Conservation (phyloP, 2,888 invertebrate genomes). For the Dryobotodes eremita region DNA sequence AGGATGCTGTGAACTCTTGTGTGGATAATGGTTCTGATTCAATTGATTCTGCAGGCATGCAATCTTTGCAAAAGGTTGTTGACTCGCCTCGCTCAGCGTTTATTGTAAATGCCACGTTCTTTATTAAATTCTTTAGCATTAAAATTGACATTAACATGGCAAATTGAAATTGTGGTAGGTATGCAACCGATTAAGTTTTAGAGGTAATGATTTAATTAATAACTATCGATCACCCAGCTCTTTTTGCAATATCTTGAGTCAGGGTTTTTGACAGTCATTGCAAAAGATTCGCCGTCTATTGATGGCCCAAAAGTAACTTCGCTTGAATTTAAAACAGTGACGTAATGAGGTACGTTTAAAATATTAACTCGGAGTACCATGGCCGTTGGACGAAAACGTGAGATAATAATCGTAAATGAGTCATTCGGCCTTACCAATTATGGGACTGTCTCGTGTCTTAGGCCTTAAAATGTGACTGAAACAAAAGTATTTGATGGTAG, state of each 20-base stretch:
- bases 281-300: background rate
- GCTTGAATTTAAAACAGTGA: conserved; percentile 65
- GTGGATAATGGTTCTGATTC: conserved; percentile 40
- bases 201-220: background rate
- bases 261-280: conserved; percentile 10
- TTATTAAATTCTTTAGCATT: conserved; percentile 2
- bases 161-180: background rate
- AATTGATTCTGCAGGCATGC: conserved; percentile 38
- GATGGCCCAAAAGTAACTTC: conserved; percentile 32
- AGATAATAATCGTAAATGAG: conserved; percentile 60
- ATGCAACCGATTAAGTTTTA: background rate
- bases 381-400: conserved; percentile 55
- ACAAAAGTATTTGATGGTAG: background rate
- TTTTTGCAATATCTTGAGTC: conserved; percentile 8
- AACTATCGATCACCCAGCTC: background rate
- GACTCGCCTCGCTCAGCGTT: conserved; percentile 1
- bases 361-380: conserved; percentile 47
- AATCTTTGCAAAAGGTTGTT: conserved; percentile 32
- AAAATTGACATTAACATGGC: background rate
- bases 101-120: background rate
- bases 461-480: conserved; percentile 16
- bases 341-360: conserved; percentile 53
- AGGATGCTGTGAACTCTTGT: conserved; percentile 24
- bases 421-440: conserved; percentile 70
- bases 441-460: conserved; percentile 49